Base-by-base conservation (phyloP, 2,888 invertebrate species). In the Amiota mariae region DNA sequence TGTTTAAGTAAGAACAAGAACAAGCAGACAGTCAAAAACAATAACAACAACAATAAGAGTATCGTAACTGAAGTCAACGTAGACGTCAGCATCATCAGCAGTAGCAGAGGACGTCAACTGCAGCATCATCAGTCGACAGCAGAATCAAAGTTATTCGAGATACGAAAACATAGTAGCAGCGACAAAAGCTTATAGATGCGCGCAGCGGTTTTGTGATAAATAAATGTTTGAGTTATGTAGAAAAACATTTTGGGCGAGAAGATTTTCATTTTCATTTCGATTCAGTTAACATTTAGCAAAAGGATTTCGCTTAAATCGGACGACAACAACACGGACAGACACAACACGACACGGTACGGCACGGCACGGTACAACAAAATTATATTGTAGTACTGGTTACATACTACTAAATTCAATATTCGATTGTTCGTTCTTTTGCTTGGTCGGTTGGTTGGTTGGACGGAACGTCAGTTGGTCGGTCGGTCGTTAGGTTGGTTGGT, bases 141-240 rank as follows among this genome's bases (percentile, higher is more conserved):
- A 84, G 82, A 82, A 86, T 83, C 83, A 86, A 82, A 86, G 86
- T 87, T 86, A 87, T 86, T 86, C 84, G 82, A 87, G 87, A 82
- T 86, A 85, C 83, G 79, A 86, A 86, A 86, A 86, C 87, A 86
- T 74, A 82, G 83, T 84, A 84, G 78, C 78, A 80, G 78, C 84
- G 82, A 85, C 87, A 87, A 86, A 86, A 87, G 85, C 87, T 85
- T 86, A 88, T 87, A 86, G 86, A 87, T 83, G 84, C 88, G 85
- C 36, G 84, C 89, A 87, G 89, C 87, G 90, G 89, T 90, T 89
- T 86, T 86, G 67, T 76, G 84, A 89, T 90, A 89, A 90, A 89
- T 89, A 90, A 90, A 90, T 89, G 88, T 90, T 89, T 89, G 88
- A 89, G 89, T 89, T 89, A 89, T 89, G 88, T 89, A 89, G 89